A percentile compares a stretch with the other conserved stretches of the same genome.
These are phyloP conservation scores for Drosophila paulistorum DNA, from an alignment of 1,140 invertebrate species.

Conservation along the genomic window DNA sequence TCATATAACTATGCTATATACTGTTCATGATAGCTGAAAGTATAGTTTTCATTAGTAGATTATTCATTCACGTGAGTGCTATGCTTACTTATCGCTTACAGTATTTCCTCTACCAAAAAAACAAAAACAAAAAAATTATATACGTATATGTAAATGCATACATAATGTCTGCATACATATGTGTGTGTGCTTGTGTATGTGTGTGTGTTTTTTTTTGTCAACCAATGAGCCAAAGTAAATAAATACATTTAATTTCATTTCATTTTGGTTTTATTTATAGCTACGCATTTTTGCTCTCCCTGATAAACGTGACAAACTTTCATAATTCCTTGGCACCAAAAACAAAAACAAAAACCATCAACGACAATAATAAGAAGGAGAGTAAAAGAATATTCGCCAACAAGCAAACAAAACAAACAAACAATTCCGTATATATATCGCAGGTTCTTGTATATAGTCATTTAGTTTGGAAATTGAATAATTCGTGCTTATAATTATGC, in stretches of 20 bases:
- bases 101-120: neutral
- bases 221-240: conserved; percentile 25
- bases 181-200: neutral
- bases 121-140: neutral
- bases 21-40: neutral
- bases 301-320: conserved; percentile 76
- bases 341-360: conserved; percentile 1
- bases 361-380: conserved; percentile 27
- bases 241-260: conserved; percentile 15
- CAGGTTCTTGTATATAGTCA: neutral
- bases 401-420: conserved; percentile 22
- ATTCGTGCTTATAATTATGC: conserved; percentile 58
- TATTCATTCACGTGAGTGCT: neutral
- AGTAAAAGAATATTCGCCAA: conserved; percentile 24
- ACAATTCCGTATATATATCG: neutral
- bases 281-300: conserved; percentile 42
- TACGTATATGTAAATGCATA: neutral
- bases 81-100: conserved; percentile 1
- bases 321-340: conserved; percentile 52
- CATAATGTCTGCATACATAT: neutral
- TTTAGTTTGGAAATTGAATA: conserved; percentile 37
- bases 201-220: conserved; percentile 7
- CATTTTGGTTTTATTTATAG: conserved; percentile 32
- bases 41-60: conserved; percentile 1
- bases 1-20: neutral